These are phyloP conservation scores for Microtus richardsoni DNA, from an alignment of 2,113 vertebrate species.

Conservation along the genomic window DNA sequence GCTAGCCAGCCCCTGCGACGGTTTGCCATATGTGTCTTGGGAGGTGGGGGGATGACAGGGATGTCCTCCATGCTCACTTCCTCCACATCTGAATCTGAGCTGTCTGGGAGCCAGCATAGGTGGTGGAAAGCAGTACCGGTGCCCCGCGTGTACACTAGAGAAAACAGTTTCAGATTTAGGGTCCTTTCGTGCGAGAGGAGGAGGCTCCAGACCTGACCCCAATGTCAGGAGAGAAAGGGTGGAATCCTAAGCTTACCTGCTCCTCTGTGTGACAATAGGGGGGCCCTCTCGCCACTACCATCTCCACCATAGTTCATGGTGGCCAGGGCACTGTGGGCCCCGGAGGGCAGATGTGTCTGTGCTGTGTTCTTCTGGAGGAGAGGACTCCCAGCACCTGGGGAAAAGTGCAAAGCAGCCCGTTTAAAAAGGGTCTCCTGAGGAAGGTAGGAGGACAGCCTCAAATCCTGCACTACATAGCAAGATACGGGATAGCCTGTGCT, in stretches of 20 bases:
- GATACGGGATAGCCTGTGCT: not conserved
- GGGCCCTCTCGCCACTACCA: not conserved
- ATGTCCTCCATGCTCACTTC: slow-evolving; percentile 77
- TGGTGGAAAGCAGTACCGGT: not conserved
- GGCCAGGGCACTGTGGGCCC: not conserved
- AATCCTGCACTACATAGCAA: not conserved
- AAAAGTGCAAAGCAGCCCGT: not conserved
- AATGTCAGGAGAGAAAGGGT: not conserved
- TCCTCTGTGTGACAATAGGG: not conserved
- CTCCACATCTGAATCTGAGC: slow-evolving; percentile 11
- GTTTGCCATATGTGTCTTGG: slow-evolving; percentile 14
- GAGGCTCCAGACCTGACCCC: not conserved
- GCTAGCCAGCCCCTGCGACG: slow-evolving; percentile 61
- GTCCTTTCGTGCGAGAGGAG: not conserved
- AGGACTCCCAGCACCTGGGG: slow-evolving; percentile 61
- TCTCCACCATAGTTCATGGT: slow-evolving; percentile 26
- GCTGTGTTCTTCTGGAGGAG: slow-evolving; percentile 66
- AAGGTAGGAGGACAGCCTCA: not conserved
- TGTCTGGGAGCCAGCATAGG: slow-evolving; percentile 8
- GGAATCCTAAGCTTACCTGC: slow-evolving; percentile 49
- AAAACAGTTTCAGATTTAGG: not conserved
- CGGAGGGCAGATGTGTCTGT: slow-evolving; percentile 31
- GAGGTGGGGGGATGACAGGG: not conserved
- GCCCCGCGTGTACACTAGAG: not conserved
- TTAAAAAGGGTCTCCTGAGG: not conserved